phyloP scores from a whole-genome alignment of 2,888 invertebrate genomes.

The Agriopis marginaria region DNA sequence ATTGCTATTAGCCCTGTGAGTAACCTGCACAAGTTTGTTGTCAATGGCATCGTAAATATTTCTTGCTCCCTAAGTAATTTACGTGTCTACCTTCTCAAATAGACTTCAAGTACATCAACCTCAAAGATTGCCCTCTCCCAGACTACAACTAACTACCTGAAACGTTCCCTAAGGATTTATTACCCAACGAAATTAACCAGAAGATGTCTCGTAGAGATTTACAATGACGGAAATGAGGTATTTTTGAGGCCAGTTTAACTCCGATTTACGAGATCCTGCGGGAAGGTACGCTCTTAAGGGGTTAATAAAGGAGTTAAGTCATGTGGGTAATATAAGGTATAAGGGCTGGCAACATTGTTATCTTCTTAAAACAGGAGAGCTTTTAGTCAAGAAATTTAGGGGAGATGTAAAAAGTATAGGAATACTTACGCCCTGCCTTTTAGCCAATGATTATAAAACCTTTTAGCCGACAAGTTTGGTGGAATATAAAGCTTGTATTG shows the following conservation, averaged over 20 bases:
- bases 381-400: constrained; percentile 10
- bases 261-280: constrained; percentile 49
- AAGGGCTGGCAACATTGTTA: constrained; percentile 13
- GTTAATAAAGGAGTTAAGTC: constrained; percentile 39
- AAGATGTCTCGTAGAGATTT: constrained; percentile 76
- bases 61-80: background rate
- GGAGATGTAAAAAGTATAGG: background rate
- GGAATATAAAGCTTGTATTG: background rate
- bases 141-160: constrained; percentile 48
- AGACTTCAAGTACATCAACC: constrained; percentile 1
- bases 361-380: constrained; percentile 1
- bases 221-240: constrained; percentile 75
- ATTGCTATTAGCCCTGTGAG: background rate
- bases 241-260: constrained; percentile 71
- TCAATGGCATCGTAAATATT: background rate
- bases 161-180: constrained; percentile 70
- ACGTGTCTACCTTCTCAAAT: constrained; percentile 3
- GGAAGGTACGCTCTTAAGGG: constrained; percentile 37
- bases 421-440: background rate
- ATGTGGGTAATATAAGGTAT: constrained; percentile 22
- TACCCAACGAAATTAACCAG: constrained; percentile 76
- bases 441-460: background rate
- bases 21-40: background rate
- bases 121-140: constrained; percentile 36
- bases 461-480: background rate